These are phyloP conservation scores for Sebastes minor DNA, from an alignment of 2,797 vertebrate species.

Conservation along the genomic window DNA sequence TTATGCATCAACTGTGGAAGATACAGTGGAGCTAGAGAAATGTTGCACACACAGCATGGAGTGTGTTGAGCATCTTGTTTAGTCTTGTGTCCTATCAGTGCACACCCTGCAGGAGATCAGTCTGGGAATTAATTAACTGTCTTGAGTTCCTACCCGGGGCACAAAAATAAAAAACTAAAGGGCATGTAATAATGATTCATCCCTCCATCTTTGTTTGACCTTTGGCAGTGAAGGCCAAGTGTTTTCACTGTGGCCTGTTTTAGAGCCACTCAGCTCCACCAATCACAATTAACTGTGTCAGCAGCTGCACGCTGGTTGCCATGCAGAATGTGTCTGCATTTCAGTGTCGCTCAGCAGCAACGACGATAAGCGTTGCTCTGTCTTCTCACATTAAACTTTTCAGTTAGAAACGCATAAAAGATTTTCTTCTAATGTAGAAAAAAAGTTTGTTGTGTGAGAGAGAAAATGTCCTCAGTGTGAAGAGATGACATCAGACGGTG, in stretches of 20 bases:
- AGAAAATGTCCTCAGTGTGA: neutral
- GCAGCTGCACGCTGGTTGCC: slow-evolving; percentile 47
- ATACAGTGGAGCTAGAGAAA: neutral
- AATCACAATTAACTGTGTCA: slow-evolving; percentile 57
- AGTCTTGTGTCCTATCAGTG: neutral
- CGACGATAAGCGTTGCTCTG: neutral
- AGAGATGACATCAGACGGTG: neutral
- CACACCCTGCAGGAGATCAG: neutral
- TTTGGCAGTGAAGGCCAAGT: slow-evolving; percentile 18
- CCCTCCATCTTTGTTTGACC: slow-evolving; percentile 10
- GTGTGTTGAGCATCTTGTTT: neutral
- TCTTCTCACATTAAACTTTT: neutral
- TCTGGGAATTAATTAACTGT: slow-evolving; percentile 1
- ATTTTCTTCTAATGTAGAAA: neutral
- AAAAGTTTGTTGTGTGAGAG: neutral
- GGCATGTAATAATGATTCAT: slow-evolving; percentile 10
- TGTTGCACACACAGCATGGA: fast-evolving
- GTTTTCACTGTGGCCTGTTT: slow-evolving; percentile 36
- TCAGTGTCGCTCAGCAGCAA: neutral
- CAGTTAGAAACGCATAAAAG: neutral
- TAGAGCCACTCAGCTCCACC: slow-evolving; percentile 36
- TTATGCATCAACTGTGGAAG: neutral
- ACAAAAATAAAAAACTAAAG: neutral
- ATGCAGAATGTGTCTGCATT: slow-evolving; percentile 25
- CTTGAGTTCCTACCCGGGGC: neutral